Evolutionary conservation across 2,113 vertebrate species (phyloP).

Genomic region (Gasterosteus nipponicus): DNA sequence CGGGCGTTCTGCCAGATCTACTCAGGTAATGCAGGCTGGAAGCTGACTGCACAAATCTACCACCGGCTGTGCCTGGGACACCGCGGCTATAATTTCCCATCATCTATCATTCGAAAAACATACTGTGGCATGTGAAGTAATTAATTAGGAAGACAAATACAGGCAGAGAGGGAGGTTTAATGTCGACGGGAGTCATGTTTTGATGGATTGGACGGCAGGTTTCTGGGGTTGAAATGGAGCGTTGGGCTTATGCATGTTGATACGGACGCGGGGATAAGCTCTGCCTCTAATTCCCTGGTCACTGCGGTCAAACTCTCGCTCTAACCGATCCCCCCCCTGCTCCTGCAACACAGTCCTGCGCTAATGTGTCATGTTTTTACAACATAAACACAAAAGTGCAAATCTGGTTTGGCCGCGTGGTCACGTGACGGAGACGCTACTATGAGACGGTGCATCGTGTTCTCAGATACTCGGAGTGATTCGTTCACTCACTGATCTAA

Average conservation of each 20-base stretch:
- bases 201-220: slow-evolving; percentile 72
- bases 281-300: slow-evolving; percentile 72
- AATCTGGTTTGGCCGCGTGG: neutral
- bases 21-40: slow-evolving; percentile 79
- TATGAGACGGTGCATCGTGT: neutral
- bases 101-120: slow-evolving; percentile 77
- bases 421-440: no score
- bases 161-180: slow-evolving; percentile 67
- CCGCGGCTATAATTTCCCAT: slow-evolving; percentile 70
- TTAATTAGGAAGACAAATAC: slow-evolving; percentile 81
- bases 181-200: slow-evolving; percentile 67
- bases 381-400: neutral
- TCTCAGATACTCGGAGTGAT: neutral
- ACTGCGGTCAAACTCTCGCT: slow-evolving; percentile 54
- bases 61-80: slow-evolving; percentile 71
- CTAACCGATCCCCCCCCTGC: slow-evolving; percentile 31
- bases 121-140: slow-evolving; percentile 75
- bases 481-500: neutral
- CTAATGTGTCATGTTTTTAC: slow-evolving; percentile 7
- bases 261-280: slow-evolving; percentile 72
- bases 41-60: slow-evolving; percentile 73
- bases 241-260: slow-evolving; percentile 70
- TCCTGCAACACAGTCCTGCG: slow-evolving; percentile 2
- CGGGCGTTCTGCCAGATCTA: slow-evolving; percentile 75
- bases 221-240: slow-evolving; percentile 72